Evolutionary conservation across 1,140 invertebrate genomes (phyloP).

Genomic region (Notospermus geniculatus): DNA sequence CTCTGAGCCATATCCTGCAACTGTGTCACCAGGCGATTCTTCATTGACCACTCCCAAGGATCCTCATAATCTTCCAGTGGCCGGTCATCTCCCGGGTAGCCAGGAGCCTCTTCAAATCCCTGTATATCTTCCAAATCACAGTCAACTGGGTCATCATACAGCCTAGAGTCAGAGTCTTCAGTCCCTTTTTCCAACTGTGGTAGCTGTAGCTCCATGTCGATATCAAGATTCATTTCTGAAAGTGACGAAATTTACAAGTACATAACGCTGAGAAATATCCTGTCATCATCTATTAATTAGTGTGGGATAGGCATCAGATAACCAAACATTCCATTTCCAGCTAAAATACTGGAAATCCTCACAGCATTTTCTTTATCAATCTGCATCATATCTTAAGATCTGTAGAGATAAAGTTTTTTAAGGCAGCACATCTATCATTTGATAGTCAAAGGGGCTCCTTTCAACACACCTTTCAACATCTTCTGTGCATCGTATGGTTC

Average conservation of each 20-base stretch:
- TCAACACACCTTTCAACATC: neutral
- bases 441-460: neutral
- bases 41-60: slow-evolving; percentile 10
- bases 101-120: slow-evolving; percentile 6
- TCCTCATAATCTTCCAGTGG: slow-evolving; percentile 8
- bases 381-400: neutral
- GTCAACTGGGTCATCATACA: slow-evolving; percentile 1
- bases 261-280: too few relatives aligned
- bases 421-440: neutral
- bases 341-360: too few relatives aligned
- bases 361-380: neutral
- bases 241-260: neutral
- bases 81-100: slow-evolving; percentile 2
- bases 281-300: too few relatives aligned
- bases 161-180: neutral
- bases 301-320: too few relatives aligned
- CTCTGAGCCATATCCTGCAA: neutral
- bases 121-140: slow-evolving; percentile 1
- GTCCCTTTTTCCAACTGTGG: neutral
- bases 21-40: neutral
- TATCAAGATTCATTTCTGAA: neutral
- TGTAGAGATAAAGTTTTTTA: neutral
- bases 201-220: neutral
- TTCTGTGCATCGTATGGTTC: slow-evolving; percentile 9
- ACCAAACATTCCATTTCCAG: too few relatives aligned